Evolutionary conservation across 2,888 invertebrate species (phyloP).

Genomic region (Xestia ashworthii): DNA sequence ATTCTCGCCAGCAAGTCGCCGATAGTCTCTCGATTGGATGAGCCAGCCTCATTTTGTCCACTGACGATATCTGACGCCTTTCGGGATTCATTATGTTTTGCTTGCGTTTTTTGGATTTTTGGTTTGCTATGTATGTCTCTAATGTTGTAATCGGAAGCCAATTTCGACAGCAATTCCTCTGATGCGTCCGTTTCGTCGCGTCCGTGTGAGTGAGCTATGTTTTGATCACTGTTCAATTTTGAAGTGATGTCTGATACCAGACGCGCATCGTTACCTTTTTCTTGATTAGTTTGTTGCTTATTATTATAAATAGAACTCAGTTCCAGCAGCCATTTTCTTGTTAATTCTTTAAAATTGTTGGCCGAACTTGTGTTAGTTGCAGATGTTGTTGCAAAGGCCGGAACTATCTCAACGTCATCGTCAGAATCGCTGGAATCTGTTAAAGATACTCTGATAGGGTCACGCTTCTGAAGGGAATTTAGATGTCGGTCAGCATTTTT

Average conservation of each 20-base stretch:
- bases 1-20: slow-evolving; percentile 21
- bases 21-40: slow-evolving; percentile 4
- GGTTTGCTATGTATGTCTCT: slow-evolving; percentile 1
- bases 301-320: slow-evolving; percentile 5
- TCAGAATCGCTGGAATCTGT: slow-evolving; percentile 86
- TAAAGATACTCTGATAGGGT: slow-evolving; percentile 84
- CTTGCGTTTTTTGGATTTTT: slow-evolving; percentile 2
- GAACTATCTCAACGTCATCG: slow-evolving; percentile 83
- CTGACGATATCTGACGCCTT: background rate
- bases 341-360: slow-evolving; percentile 78
- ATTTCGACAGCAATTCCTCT: background rate
- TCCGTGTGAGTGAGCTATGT: background rate
- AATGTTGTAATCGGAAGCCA: slow-evolving; percentile 2
- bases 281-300: slow-evolving; percentile 6
- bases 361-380: slow-evolving; percentile 86
- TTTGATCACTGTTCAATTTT: slow-evolving; percentile 15
- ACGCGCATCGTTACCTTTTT: background rate
- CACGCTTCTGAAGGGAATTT: slow-evolving; percentile 80
- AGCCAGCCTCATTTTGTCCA: background rate
- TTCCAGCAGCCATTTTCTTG: slow-evolving; percentile 31
- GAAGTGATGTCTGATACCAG: slow-evolving; percentile 24
- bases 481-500: slow-evolving; percentile 74
- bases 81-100: background rate
- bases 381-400: slow-evolving; percentile 82
- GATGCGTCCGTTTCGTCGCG: background rate